phyloP scores from a whole-genome alignment of 2,797 vertebrate genomes.

The Poecilia picta region DNA sequence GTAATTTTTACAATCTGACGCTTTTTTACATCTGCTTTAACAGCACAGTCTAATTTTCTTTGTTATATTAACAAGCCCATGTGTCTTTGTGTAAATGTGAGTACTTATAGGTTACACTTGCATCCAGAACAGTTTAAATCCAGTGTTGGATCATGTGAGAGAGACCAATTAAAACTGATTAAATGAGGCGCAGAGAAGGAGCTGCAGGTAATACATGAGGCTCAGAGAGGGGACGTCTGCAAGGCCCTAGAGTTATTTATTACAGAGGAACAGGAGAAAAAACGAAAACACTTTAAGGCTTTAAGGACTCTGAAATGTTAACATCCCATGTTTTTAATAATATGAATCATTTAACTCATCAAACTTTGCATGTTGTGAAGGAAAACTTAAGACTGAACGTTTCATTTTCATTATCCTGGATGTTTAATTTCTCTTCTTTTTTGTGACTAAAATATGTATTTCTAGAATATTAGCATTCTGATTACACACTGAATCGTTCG shows the following conservation, averaged over 20 bases:
- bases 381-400: background rate
- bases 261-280: constrained; percentile 32
- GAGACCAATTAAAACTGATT: constrained; percentile 70
- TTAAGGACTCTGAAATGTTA: background rate
- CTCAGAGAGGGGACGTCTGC: constrained; percentile 1
- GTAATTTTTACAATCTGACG: constrained; percentile 56
- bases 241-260: constrained; percentile 37
- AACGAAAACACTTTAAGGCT: constrained; percentile 11
- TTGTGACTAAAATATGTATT: background rate
- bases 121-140: constrained; percentile 39
- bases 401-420: background rate
- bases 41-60: constrained; percentile 51
- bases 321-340: background rate
- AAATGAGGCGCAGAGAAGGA: constrained; percentile 40
- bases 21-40: constrained; percentile 60
- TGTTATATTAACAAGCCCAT: constrained; percentile 59
- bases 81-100: constrained; percentile 23
- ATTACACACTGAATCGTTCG: background rate
- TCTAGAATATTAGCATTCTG: background rate
- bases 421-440: background rate
- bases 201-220: constrained; percentile 31
- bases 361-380: background rate
- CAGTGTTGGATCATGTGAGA: constrained; percentile 50
- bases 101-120: constrained; percentile 18
- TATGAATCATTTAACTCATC: background rate